Evolutionary conservation across 2,113 vertebrate species (phyloP).

Genomic region (Zosterops japonicus): DNA sequence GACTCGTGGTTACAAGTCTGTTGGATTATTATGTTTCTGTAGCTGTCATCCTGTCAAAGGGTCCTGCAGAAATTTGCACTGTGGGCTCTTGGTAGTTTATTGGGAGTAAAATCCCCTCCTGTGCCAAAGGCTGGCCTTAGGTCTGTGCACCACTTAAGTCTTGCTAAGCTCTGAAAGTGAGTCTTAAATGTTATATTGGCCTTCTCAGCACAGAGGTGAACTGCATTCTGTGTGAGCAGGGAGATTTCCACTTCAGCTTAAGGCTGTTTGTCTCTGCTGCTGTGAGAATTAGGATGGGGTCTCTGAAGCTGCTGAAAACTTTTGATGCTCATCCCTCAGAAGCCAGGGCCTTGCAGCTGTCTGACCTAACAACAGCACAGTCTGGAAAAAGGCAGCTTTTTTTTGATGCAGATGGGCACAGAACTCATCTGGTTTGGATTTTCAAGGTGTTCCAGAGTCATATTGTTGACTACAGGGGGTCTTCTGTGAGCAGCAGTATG

Average conservation of each 20-base stretch:
- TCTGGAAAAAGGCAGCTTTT: not conserved
- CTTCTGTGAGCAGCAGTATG: not conserved
- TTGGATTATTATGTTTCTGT: slow-evolving; percentile 25
- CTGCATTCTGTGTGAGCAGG: not conserved
- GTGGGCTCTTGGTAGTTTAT: not conserved
- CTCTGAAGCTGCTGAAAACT: not conserved
- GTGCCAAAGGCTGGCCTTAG: not conserved
- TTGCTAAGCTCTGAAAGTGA: not conserved
- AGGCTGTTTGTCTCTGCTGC: not conserved
- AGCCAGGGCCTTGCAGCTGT: not conserved
- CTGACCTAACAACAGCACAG: not conserved
- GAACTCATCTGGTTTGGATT: slow-evolving; percentile 44
- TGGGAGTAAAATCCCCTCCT: not conserved
- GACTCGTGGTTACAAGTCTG: slow-evolving; percentile 12
- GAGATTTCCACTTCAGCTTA: not conserved
- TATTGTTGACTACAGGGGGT: not conserved
- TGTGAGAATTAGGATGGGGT: not conserved
- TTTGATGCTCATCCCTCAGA: not conserved
- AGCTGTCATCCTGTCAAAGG: slow-evolving; percentile 25
- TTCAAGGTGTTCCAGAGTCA: slow-evolving; percentile 27
- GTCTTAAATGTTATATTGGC: not conserved
- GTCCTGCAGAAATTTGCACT: slow-evolving; percentile 7
- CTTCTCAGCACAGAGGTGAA: not conserved
- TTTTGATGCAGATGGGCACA: slow-evolving; percentile 16
- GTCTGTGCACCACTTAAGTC: not conserved